phyloP scores from a whole-genome alignment of 2,797 vertebrate species.

The Muscicapa striata region DNA sequence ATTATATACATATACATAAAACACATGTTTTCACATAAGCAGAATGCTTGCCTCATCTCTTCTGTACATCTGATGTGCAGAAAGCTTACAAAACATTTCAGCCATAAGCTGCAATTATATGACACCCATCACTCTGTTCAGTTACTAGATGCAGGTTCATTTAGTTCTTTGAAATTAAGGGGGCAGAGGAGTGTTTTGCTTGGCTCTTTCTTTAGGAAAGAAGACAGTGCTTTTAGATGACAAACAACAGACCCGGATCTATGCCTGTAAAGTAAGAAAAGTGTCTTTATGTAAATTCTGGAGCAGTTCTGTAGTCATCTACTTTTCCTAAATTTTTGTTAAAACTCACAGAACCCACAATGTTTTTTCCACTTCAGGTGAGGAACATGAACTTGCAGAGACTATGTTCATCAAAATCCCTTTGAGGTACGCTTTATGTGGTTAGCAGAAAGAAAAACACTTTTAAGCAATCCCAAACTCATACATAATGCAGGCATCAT shows the following conservation, averaged over 20 bases:
- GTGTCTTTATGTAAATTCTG: neutral
- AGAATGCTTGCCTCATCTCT: neutral
- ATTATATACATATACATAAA: rapidly evolving
- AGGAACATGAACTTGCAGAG: neutral
- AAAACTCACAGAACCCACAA: neutral
- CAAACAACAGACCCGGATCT: neutral
- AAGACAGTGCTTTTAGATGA: neutral
- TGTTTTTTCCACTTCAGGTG: neutral
- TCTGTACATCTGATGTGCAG: neutral
- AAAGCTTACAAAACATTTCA: neutral
- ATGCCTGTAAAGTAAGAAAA: neutral
- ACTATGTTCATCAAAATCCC: neutral
- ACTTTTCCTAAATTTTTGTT: neutral
- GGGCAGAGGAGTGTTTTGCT: neutral
- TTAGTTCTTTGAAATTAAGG: neutral
- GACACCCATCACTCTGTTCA: neutral
- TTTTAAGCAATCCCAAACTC: neutral
- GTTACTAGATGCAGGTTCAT: neutral
- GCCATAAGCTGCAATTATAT: neutral
- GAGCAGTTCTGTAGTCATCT: neutral
- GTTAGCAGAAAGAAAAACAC: neutral
- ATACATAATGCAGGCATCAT: neutral
- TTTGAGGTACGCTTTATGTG: neutral
- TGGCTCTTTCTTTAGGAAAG: neutral
- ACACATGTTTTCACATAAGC: neutral